Evolutionary conservation across 2,113 vertebrate genomes (phyloP), one percentile per base, ranked within the genome.

Genomic region (Penelope pileata): DNA sequence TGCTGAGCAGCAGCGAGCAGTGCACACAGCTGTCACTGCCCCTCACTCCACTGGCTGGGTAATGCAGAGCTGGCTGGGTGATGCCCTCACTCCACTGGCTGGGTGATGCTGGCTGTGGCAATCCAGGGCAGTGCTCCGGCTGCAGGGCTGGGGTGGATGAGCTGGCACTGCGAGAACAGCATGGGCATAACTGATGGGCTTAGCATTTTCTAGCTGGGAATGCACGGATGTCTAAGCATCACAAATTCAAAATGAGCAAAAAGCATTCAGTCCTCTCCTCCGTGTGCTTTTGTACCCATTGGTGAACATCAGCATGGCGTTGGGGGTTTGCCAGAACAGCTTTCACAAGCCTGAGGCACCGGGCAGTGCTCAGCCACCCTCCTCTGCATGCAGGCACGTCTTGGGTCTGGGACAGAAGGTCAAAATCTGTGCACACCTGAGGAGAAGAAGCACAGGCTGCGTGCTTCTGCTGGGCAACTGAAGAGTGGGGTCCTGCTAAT

Each of bases 31-130:
- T 94, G 90, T 95, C 94, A 93, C 86, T 90, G 26, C 82, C 92
- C 80, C 91, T 90, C 92, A 91, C 94, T 95, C 95, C 95, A 92
- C 47, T 93, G 94, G n/a, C n/a, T n/a, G n/a, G n/a, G n/a, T n/a
- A n/a, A n/a, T n/a, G n/a, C n/a, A n/a, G n/a, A n/a, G n/a, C n/a
- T n/a, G n/a, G n/a, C n/a, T n/a, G 79, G n/a, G n/a, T n/a, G n/a
- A n/a, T n/a, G n/a, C 92, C 80, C 91, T 90, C 92, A 91, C 94
- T 95, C 95, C 95, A 92, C 47, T 93, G 94, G n/a, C n/a, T n/a
- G n/a, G n/a, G n/a, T n/a, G n/a, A n/a, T n/a, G n/a, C n/a, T n/a
- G n/a, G n/a, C n/a, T n/a, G 79, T 93, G 94, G 94, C 96, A 86
- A 63, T 93, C 74, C 32, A 86, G 76, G 64, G 94, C 88, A 77